Conservation (phyloP, 2,888 invertebrate species). For the Bellardia pandia region DNA sequence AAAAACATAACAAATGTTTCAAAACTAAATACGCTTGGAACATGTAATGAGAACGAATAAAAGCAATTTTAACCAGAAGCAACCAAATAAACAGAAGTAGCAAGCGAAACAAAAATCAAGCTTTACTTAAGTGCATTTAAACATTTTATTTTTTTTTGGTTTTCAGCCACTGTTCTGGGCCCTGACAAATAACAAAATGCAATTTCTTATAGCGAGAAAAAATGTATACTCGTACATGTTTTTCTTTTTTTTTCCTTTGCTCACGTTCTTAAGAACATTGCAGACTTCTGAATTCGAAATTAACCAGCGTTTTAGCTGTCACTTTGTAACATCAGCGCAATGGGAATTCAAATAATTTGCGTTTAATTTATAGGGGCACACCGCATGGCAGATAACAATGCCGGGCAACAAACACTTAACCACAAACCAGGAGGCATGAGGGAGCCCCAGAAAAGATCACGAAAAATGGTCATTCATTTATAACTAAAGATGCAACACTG, state of each 20-base stretch:
- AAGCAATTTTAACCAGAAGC: conserved; percentile 68
- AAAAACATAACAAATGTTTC: conserved; percentile 57
- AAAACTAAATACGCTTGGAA: conserved; percentile 43
- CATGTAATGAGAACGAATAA: conserved; percentile 51
- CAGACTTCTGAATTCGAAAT: conserved; percentile 63
- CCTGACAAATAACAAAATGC: conserved; percentile 37
- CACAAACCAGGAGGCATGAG: neutral
- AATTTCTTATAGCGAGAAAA: conserved; percentile 10
- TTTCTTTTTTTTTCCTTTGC: neutral
- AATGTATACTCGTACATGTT: neutral
- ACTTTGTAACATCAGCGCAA: conserved; percentile 62
- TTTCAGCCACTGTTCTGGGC: conserved; percentile 55
- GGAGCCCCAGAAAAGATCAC: conserved; percentile 36
- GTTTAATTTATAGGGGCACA: conserved; percentile 80
- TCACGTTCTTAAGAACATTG: conserved; percentile 57
- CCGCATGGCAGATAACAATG: conserved; percentile 61
- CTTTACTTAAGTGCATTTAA: conserved; percentile 57
- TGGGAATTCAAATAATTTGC: conserved; percentile 81
- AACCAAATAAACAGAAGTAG: conserved; percentile 55
- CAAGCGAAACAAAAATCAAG: conserved; percentile 52
- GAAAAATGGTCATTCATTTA: conserved; percentile 63
- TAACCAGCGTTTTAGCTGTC: conserved; percentile 67
- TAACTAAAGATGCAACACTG: conserved; percentile 68
- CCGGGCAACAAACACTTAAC: conserved; percentile 2
- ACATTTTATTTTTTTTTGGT: conserved; percentile 35